Evolutionary conservation across 2,113 vertebrate genomes (phyloP).

Genomic region (Macroglossus sobrinus): DNA sequence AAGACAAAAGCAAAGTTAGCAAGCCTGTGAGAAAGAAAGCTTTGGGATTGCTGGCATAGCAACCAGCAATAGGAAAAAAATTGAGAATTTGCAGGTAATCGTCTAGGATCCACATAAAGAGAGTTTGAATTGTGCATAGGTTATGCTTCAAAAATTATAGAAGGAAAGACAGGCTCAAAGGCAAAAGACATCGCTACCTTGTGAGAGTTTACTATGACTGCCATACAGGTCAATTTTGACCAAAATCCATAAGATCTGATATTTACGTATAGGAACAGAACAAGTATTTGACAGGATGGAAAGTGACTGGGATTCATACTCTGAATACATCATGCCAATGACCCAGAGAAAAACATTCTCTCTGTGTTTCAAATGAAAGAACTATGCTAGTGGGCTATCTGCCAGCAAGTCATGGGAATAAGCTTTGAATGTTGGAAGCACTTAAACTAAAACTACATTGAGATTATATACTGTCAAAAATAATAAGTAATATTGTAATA

Average conservation of each 20-base stretch:
- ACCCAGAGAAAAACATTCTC: neutral
- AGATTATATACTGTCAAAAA: neutral
- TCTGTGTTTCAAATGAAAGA: neutral
- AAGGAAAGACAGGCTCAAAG: neutral
- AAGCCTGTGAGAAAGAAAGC: neutral
- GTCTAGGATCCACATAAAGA: neutral
- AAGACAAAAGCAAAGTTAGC: neutral
- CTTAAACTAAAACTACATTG: neutral
- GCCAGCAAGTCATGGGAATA: neutral
- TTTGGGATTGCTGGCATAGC: neutral
- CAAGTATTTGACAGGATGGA: neutral
- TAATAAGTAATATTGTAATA: neutral
- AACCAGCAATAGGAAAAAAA: neutral
- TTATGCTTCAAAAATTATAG: neutral
- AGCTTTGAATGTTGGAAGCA: neutral
- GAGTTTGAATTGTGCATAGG: neutral
- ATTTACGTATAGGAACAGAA: neutral
- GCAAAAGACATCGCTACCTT: neutral
- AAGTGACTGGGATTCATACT: neutral
- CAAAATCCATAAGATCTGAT: neutral
- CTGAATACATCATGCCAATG: neutral
- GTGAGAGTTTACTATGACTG: neutral
- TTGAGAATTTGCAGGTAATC: neutral
- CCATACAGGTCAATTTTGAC: neutral
- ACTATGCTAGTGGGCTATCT: neutral